Base-by-base conservation (phyloP, 2,113 vertebrate genomes). In the Oenanthe melanoleuca region DNA sequence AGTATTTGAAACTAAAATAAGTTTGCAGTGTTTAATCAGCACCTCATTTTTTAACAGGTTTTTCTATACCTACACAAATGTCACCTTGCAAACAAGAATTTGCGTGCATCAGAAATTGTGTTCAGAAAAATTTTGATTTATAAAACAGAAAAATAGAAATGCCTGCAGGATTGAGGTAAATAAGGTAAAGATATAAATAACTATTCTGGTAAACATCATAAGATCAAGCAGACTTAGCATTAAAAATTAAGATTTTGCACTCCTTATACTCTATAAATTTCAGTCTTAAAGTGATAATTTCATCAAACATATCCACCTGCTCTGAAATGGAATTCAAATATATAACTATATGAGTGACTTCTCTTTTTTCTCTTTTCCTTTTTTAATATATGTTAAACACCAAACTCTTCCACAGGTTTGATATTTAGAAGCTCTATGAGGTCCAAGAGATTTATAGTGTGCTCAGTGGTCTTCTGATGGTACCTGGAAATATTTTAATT, bases 401-500 rank as follows among this genome's bases (percentile, higher is more conserved):
- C 12, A 40, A 66, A 47, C 4, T 60, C 3, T 70, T 82, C 47
- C 57, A 34, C 37, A 70, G 14, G 4, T 77, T 86, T 77, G 66
- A 18, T 73, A 33, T 77, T 75, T 88, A 73, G 29, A 90, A 61
- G 15, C 4, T 73, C 28, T 63, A 0, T 40, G 60, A 55, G 12
- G 26, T 70, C 55, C 55, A 86, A 70, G 26, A 52, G 23, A 73
- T 70, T 57, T 33, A 24, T 24, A 55, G 42, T 55, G 42, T 63
- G 14, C 79, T 70, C 59, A 83, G 86, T 34, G 19, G 42, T 90
- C 42, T 93, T 86, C 63, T 70, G 59, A n/a, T 28, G 21, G 37
- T 80, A 77, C 71, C 82, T 66, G 79, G 38, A 80, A 92, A 63
- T 82, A 86, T 78, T 97, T 90, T 90, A 93, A 94, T 95, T 93